Base-by-base conservation (phyloP, 2,888 invertebrate genomes). In the Cynaeus angustus region DNA sequence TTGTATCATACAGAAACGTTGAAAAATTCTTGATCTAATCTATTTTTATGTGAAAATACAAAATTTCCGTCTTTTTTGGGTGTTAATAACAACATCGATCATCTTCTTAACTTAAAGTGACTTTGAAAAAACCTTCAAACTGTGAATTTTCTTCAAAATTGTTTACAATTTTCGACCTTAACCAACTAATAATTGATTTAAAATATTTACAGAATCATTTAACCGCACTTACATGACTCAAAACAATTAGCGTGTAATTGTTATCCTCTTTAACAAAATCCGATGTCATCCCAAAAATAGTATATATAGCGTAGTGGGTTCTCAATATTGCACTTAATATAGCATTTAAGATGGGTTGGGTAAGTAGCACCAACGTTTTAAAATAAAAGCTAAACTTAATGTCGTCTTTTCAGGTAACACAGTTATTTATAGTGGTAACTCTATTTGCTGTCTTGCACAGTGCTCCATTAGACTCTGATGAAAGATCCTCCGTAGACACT, bases 211-310 rank as follows among this genome's bases (percentile, higher is more conserved):
- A 48, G 26, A 50, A 21, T 1, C 26, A 28, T 38, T 61, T 61
- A 48, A 14, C 6, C 14, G 14, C 41, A 41, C 7, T 38, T 50
- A 28, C n/a, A 43, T 59, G 59, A 59, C 48, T 61, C 48, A 50
- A 50, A 61, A 48, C 21, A n/a, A 61, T 61, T 61, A 61, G 61
- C 61, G 13, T 21, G 7, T 14, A 61, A 50, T 61, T 61, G 46
- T 33, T 37, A 50, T 26, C 46, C 21, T 45, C 7, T n/a, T 37
- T n/a, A 26, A 12, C 43, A 30, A 46, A 7, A 21, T 30, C 21
- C 21, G 46, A 26, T 61, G 46, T 28, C 48, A 61, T 33, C 33
- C n/a, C 14, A 33, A 61, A 48, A 61, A 46, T n/a, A 62, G 16
- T 52, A 48, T 52, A 62, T 48, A 52, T 38, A 26, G 41, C 12